Base-by-base conservation (phyloP, 2,888 invertebrate genomes). In the Epinotia brunnichana region DNA sequence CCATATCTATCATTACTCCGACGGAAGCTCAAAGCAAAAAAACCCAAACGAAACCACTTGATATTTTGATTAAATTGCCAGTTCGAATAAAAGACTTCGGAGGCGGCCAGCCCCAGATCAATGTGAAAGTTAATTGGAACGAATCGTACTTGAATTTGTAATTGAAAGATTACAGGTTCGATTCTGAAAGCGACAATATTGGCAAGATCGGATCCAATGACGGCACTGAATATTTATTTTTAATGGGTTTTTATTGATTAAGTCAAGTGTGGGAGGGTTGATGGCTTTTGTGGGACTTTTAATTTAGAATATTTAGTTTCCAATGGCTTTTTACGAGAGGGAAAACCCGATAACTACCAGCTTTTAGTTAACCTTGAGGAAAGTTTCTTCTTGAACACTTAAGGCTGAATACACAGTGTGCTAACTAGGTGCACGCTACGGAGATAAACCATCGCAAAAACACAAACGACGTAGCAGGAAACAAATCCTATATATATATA, bases 81-180 rank as follows among this genome's bases (percentile, higher is more conserved):
- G 57, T 24, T 63, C 51, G 69, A 73, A 69, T 73, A 69, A 57
- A 72, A 73, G 62, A 72, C 68, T 63, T 73, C 3, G 24, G 73
- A 69, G 68, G 21, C 70, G 76, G 71, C 79, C 78, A 83, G 83
- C 82, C 85, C 83, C 84, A 82, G 86, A 87, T 87, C 88, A 83
- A 87, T 87, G 86, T 84, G 79, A 81, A 87, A 88, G 84, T 88
- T 90, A 89, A 90, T 90, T 90, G 90, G 87, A 87, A 83, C 79
- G 83, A 86, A 88, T 87, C 87, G 83, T 80, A 84, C 87, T 89
- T 86, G 88, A 89, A 88, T 89, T 85, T 83, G 85, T 88, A 88
- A 90, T 89, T 88, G 87, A 86, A 87, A 87, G 88, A 87, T 89
- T 87, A 87, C 85, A 84, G 84, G 83, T 85, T 83, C 78, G 79